phyloP scores from a whole-genome alignment of 2,113 vertebrate species.

The Leptosomus discolor region DNA sequence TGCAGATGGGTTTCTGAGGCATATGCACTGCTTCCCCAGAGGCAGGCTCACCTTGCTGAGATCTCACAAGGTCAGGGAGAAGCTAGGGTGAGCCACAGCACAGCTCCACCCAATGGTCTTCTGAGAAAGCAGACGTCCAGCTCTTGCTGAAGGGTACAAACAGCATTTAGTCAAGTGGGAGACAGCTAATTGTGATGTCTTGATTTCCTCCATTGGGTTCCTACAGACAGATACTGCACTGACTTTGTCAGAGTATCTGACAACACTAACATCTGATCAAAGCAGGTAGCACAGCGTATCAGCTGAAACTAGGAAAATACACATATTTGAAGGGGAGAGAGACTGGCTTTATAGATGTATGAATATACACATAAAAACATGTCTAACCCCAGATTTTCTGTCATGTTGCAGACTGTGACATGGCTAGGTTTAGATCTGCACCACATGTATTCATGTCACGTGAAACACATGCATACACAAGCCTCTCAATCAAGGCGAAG shows the following conservation, averaged over 20 bases:
- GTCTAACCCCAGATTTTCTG: background rate
- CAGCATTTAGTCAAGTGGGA: background rate
- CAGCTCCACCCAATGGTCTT: background rate
- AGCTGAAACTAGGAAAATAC: background rate
- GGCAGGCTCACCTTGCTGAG: background rate
- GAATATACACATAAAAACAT: background rate
- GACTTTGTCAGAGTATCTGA: background rate
- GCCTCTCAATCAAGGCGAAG: background rate
- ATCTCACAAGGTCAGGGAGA: background rate
- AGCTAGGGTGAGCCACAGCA: background rate
- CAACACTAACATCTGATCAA: conserved; percentile 2
- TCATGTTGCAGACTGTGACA: background rate
- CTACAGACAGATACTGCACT: background rate
- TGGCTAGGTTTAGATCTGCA: background rate
- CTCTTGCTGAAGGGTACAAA: background rate
- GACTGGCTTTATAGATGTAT: background rate
- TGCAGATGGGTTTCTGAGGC: background rate
- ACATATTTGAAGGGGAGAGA: background rate
- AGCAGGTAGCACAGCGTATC: background rate
- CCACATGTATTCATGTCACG: background rate
- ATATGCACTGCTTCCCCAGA: fast-evolving
- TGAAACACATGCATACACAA: background rate
- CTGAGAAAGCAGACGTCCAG: background rate
- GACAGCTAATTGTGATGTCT: background rate
- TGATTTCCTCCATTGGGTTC: background rate